Base-by-base conservation (phyloP, 2,888 invertebrate species). In the Hedychridium roseum region DNA sequence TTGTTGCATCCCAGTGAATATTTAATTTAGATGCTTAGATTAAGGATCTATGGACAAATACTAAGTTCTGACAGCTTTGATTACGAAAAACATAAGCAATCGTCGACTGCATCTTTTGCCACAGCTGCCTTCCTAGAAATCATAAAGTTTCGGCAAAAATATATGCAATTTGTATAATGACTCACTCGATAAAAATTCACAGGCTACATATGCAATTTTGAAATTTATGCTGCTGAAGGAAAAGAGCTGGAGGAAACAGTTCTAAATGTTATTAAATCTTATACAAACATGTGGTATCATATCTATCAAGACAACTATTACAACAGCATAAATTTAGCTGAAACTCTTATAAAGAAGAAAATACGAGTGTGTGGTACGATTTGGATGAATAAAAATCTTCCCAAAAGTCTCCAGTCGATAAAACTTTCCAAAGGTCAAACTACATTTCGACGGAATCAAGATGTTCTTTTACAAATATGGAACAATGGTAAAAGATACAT, bases 401-500 rank as follows among this genome's bases (percentile, higher is more conserved):
- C 41, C 15, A 31, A 31, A 20, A 20, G 17, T n/a, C 41, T 31
- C 3, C 12, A 31, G 2, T 17, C 3, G 12, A n/a, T 41, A 17
- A 41, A 12, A 31, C 18, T 41, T n/a, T 17, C 9, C 30, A 20
- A 4, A 31, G 41, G 31, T 18, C 17, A 41, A 31, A 17, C 9
- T 31, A 12, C 30, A 17, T 41, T 31, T 31, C 31, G 39, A 17
- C 14, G 39, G n/a, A 39, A 39, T 27, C 14, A 28, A 12, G 39
- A 39, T 9, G 28, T 39, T 12, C 39, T 39, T 27, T 26, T 28
- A 27, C 27, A 27, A 26, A 16, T 9, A 39, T 39, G 39, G 39
- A 39, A 39, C 38, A 39, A 36, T 18, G 36, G 41, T 3, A 58
- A 58, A 34, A 42, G 49, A 40, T 38, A 30, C 14, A 40, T 59